Percentiles rank a stretch among this genome's conserved stretches.
Conservation (phyloP, 1,140 invertebrate genomes). For the Zaprionus davidi region DNA sequence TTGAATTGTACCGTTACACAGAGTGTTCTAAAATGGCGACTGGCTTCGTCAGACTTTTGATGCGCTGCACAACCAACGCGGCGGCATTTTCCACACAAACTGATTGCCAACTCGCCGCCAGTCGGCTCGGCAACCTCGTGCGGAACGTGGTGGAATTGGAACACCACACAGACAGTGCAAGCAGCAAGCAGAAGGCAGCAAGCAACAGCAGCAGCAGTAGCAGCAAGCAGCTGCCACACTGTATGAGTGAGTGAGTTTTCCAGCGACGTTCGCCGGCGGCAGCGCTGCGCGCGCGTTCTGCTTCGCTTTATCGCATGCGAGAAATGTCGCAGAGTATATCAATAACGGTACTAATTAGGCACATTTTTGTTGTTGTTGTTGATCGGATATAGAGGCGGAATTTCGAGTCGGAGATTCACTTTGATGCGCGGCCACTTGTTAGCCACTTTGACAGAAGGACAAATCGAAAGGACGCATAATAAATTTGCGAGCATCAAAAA, state of each 20-base stretch:
- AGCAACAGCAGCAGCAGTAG: background rate
- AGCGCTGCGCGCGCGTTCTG: constrained; percentile 5
- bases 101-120: constrained; percentile 39
- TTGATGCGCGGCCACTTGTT: constrained; percentile 40
- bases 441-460: constrained; percentile 36
- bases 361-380: constrained; percentile 6
- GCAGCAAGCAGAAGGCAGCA: background rate
- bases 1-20: constrained; percentile 61
- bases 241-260: constrained; percentile 27
- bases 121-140: constrained; percentile 36
- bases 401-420: constrained; percentile 27
- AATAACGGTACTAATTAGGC: constrained; percentile 41
- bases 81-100: constrained; percentile 75
- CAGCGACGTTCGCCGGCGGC: constrained; percentile 24
- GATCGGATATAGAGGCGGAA: constrained; percentile 37
- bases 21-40: constrained; percentile 36
- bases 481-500: constrained; percentile 44
- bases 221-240: constrained; percentile 13
- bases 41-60: constrained; percentile 47
- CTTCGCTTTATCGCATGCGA: constrained; percentile 58
- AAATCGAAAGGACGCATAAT: constrained; percentile 40
- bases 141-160: constrained; percentile 46
- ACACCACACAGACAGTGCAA: constrained; percentile 12
- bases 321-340: constrained; percentile 33
- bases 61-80: constrained; percentile 68